A percentile compares a stretch with the other conserved stretches of the same genome.
These are phyloP conservation scores for Drosophila arizonae DNA, from an alignment of 1,140 invertebrate genomes.

Conservation along the genomic window DNA sequence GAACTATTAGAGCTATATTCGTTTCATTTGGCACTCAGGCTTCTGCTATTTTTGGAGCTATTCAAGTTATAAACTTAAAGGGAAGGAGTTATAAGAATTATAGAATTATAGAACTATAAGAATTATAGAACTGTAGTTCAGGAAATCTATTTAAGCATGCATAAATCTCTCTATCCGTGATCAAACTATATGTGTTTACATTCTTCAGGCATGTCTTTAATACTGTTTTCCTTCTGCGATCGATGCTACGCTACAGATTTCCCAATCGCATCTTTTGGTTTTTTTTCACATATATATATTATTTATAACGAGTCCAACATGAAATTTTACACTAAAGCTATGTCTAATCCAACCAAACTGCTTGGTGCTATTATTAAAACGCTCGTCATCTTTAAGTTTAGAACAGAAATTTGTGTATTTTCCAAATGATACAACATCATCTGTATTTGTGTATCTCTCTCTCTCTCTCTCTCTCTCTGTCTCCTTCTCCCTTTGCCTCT, in stretches of 20 bases:
- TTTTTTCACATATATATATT: too few relatives aligned
- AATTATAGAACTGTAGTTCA: too few relatives aligned
- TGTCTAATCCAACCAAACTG: constrained; percentile 44
- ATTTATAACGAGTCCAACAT: not conserved
- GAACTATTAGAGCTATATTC: too few relatives aligned
- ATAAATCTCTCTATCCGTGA: not conserved
- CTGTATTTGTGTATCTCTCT: not conserved
- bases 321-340: constrained; percentile 14
- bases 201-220: not conserved
- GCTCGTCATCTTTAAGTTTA: constrained; percentile 49
- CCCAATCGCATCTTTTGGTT: not conserved
- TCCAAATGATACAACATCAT: not conserved
- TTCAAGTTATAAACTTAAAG: too few relatives aligned
- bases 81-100: too few relatives aligned
- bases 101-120: too few relatives aligned
- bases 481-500: not conserved
- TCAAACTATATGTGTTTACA: too few relatives aligned
- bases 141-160: not conserved
- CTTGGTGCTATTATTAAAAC: constrained; percentile 38
- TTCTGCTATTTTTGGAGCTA: too few relatives aligned
- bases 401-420: constrained; percentile 20
- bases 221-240: not conserved
- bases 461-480: not conserved
- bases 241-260: not conserved
- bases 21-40: too few relatives aligned